Conservation (phyloP, 2,797 vertebrate species). For the Nannoperca australis region DNA sequence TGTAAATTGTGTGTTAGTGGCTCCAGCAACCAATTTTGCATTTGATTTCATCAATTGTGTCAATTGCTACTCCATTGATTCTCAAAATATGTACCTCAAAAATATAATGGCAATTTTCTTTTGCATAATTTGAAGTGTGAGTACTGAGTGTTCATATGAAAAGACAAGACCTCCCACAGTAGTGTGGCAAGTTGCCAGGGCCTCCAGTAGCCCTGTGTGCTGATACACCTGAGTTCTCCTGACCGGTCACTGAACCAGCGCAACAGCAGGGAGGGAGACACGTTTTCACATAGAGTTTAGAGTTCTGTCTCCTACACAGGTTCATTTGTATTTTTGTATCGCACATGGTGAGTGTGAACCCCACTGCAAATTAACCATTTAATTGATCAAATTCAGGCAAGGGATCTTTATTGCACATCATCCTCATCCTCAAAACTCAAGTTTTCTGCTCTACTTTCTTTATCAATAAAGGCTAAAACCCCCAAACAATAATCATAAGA, state of each 20-base stretch:
- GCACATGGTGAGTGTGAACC: too few species aligned
- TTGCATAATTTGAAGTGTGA: constrained; percentile 8
- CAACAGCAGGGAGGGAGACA: constrained; percentile 39
- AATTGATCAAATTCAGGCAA: neutral
- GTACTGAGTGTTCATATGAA: constrained; percentile 1
- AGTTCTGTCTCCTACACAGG: neutral
- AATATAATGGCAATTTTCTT: neutral
- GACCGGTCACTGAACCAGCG: constrained; percentile 74
- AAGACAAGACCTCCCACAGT: constrained; percentile 51
- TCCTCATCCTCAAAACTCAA: neutral
- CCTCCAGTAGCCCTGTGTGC: constrained; percentile 29
- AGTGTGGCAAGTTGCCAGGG: constrained; percentile 53
- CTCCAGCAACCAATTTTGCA: neutral
- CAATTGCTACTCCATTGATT: neutral
- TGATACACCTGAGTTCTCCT: constrained; percentile 74
- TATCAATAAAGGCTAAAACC: neutral
- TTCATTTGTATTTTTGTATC: neutral
- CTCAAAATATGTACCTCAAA: neutral
- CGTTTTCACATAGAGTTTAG: too few species aligned
- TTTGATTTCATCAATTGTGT: neutral
- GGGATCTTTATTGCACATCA: neutral
- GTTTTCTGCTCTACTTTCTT: neutral
- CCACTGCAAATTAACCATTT: neutral
- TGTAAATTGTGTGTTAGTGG: constrained; percentile 43
- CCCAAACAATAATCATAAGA: neutral